phyloP scores from a whole-genome alignment of 1,140 invertebrate species.

The Drosophila kohkoa region DNA sequence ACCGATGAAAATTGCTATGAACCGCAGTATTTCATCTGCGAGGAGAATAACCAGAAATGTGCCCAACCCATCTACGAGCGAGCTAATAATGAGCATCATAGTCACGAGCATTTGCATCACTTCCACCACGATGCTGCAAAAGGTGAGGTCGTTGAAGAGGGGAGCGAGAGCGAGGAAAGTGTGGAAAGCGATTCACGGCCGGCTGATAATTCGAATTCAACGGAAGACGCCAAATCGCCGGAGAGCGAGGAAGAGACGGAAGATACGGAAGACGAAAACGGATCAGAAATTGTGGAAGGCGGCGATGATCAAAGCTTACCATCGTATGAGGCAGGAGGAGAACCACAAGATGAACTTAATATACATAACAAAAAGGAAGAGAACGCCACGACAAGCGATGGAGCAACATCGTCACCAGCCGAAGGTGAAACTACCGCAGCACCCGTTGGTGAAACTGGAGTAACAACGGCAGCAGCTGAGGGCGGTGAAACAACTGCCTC shows the following conservation, averaged over 20 bases:
- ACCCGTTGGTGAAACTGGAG: neutral
- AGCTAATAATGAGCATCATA: constrained; percentile 26
- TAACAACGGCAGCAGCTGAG: neutral
- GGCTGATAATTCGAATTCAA: constrained; percentile 62
- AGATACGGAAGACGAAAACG: neutral
- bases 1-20: constrained; percentile 65
- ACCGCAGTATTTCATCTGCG: constrained; percentile 64
- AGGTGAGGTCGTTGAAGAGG: constrained; percentile 3
- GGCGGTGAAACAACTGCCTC: too few relatives aligned
- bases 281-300: too few relatives aligned
- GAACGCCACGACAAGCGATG: neutral
- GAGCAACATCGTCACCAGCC: neutral
- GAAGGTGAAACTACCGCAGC: neutral
- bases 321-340: neutral
- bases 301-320: neutral
- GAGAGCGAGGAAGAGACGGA: neutral
- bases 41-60: constrained; percentile 38
- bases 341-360: too few relatives aligned
- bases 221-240: constrained; percentile 45
- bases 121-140: constrained; percentile 63
- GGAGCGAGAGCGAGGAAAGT: constrained; percentile 9
- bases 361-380: neutral
- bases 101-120: constrained; percentile 74
- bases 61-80: constrained; percentile 13
- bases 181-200: constrained; percentile 64